phyloP scores from a whole-genome alignment of 2,113 vertebrate species.

The Nesospiza acunhae region DNA sequence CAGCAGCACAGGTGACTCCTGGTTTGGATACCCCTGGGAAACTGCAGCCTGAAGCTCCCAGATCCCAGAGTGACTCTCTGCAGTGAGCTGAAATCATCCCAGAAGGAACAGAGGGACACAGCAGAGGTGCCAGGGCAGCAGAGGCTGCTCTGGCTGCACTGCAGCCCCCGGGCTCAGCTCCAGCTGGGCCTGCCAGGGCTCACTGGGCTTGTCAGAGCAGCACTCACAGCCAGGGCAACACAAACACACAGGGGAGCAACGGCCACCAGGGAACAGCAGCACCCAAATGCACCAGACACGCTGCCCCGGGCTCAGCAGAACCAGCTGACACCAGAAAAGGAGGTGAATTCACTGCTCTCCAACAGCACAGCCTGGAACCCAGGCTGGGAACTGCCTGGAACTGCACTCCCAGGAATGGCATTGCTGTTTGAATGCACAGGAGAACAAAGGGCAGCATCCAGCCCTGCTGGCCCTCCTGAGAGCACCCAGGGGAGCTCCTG shows the following conservation, averaged over 20 bases:
- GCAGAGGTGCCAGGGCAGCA: neutral
- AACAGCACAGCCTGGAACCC: neutral
- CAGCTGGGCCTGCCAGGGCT: neutral
- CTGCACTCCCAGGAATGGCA: neutral
- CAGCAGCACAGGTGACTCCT: neutral
- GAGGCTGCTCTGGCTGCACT: neutral
- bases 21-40: fast-evolving
- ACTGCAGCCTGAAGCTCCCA: neutral
- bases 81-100: fast-evolving
- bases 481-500: neutral
- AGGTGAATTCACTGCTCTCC: neutral
- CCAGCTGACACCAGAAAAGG: neutral
- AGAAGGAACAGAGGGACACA: fast-evolving
- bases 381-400: neutral
- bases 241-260: neutral
- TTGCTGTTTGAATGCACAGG: neutral
- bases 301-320: fast-evolving
- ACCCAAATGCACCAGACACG: neutral
- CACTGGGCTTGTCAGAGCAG: neutral
- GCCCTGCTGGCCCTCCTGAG: neutral
- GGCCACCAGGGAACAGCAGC: neutral
- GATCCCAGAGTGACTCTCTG: fast-evolving
- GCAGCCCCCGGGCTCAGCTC: neutral
- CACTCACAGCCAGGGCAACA: neutral
- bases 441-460: fast-evolving